These are phyloP conservation scores for Oxyruncus cristatus DNA, from an alignment of 2,113 vertebrate species.

Conservation along the genomic window DNA sequence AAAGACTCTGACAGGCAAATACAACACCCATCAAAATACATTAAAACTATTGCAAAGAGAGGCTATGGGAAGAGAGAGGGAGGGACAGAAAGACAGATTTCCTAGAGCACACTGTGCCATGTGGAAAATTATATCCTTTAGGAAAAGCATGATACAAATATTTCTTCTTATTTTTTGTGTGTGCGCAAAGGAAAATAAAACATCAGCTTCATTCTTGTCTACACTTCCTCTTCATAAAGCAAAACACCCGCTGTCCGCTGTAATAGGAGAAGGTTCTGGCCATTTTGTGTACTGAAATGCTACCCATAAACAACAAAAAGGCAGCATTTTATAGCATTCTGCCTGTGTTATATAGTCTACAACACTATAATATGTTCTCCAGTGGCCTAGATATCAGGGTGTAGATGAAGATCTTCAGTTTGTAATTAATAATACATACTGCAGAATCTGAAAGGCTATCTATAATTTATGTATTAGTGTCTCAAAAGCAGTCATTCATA, in stretches of 20 bases:
- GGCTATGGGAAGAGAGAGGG: background rate
- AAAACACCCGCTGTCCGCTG: background rate
- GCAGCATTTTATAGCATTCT: background rate
- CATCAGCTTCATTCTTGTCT: background rate
- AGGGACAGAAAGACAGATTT: background rate
- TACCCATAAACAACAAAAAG: background rate
- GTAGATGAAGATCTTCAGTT: slow-evolving; percentile 65
- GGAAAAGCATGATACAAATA: background rate
- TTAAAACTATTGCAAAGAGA: background rate
- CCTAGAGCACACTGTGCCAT: background rate
- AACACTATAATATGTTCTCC: background rate
- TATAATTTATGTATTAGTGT: slow-evolving; percentile 72
- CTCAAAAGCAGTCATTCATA: slow-evolving; percentile 65
- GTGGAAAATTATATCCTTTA: background rate
- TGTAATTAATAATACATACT: slow-evolving; percentile 77
- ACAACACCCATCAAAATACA: background rate
- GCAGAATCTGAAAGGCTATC: slow-evolving; percentile 63
- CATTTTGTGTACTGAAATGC: background rate
- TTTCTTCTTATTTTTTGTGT: background rate
- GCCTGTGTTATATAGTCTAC: background rate
- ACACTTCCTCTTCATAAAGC: background rate
- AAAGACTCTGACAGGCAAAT: background rate
- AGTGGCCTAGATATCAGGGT: slow-evolving; percentile 45
- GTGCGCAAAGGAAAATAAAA: background rate
- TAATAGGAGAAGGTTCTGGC: background rate